Evolutionary conservation across 2,797 vertebrate species (phyloP).

Genomic region (Malacoctenus gilli): DNA sequence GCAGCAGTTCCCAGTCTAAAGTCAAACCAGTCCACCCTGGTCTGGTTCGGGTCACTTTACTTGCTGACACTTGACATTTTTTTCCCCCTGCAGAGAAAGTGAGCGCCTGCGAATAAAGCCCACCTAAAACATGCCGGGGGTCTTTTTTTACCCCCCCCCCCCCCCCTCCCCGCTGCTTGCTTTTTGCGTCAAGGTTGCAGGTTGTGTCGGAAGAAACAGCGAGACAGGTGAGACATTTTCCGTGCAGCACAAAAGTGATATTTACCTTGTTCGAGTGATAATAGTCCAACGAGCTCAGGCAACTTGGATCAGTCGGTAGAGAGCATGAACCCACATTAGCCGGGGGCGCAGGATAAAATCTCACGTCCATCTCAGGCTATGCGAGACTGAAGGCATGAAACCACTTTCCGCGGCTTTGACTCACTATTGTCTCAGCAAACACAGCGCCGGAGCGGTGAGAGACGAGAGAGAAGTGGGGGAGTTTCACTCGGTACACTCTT

Average conservation of each 20-base stretch:
- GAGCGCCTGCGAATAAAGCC: slow-evolving; percentile 33
- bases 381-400: slow-evolving; percentile 87
- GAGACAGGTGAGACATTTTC: slow-evolving; percentile 58
- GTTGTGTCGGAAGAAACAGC: slow-evolving; percentile 10
- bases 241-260: slow-evolving; percentile 20
- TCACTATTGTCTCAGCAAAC: slow-evolving; percentile 80
- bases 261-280: slow-evolving; percentile 98
- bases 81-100: slow-evolving; percentile 36
- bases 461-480: slow-evolving; percentile 68
- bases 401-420: slow-evolving; percentile 81
- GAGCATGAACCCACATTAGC: slow-evolving; percentile 94
- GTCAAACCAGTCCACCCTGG: slow-evolving; percentile 21
- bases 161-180: too few species aligned
- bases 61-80: slow-evolving; percentile 55
- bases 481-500: slow-evolving; percentile 74
- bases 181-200: slow-evolving; percentile 43
- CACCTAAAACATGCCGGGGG: slow-evolving; percentile 33
- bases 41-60: slow-evolving; percentile 26
- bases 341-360: slow-evolving; percentile 97
- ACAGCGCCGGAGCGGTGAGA: slow-evolving; percentile 59
- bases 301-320: slow-evolving; percentile 90
- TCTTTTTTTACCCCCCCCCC: too few species aligned
- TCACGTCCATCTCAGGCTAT: slow-evolving; percentile 94
- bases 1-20: slow-evolving; percentile 13
- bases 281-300: slow-evolving; percentile 94